A percentile compares a stretch with the other conserved stretches of the same genome.
These are phyloP conservation scores for Chlorospingus flavigularis DNA, from an alignment of 2,797 vertebrate species.

Conservation along the genomic window DNA sequence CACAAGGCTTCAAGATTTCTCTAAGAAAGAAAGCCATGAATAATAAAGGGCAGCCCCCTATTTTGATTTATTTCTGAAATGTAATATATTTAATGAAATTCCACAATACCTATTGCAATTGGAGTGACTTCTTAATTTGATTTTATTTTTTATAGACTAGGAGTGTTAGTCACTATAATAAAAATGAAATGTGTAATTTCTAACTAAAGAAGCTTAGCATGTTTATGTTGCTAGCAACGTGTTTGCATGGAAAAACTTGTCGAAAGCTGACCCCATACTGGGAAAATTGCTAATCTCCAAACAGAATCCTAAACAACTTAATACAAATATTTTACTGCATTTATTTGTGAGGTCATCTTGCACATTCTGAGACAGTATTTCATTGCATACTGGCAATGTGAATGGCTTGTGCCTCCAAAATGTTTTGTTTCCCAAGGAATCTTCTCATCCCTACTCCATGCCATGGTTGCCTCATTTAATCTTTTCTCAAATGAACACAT, in stretches of 20 bases:
- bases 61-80: constrained; percentile 4
- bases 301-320: neutral
- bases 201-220: neutral
- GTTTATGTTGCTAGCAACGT: constrained; percentile 11
- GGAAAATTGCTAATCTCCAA: neutral
- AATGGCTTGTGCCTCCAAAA: neutral
- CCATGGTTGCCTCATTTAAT: neutral
- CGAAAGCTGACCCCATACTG: neutral
- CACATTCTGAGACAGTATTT: neutral
- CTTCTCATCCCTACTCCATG: neutral
- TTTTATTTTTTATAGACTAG: neutral
- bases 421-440: neutral
- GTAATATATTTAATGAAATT: neutral
- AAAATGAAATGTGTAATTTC: constrained; percentile 12
- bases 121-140: neutral
- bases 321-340: neutral
- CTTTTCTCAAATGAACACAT: neutral
- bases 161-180: neutral
- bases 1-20: neutral
- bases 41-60: neutral
- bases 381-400: neutral
- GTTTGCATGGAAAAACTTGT: neutral
- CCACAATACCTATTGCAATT: neutral
- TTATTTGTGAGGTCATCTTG: neutral
- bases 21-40: neutral